These are phyloP conservation scores for Pachyseris speciosa DNA, from an alignment of 64 coral and sea anemone genomes.

Conservation along the genomic window DNA sequence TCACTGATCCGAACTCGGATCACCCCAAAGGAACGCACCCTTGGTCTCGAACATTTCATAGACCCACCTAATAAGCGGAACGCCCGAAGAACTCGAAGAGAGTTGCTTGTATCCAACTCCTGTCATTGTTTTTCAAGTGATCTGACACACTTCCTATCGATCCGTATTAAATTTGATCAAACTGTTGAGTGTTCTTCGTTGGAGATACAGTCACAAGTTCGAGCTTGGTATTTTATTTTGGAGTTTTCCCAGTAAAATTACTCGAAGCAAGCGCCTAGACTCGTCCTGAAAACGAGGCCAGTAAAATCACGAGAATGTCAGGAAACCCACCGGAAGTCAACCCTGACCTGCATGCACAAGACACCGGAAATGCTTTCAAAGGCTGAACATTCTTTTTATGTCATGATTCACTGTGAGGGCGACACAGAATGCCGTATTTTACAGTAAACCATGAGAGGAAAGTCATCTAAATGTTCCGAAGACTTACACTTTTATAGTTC, in stretches of 20 bases:
- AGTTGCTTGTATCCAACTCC: background rate
- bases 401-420: too few relatives aligned
- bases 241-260: slow-evolving; percentile 48
- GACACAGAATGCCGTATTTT: too few relatives aligned
- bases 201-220: background rate
- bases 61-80: slow-evolving; percentile 30
- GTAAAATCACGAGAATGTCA: background rate
- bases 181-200: background rate
- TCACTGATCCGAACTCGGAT: too few relatives aligned
- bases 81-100: background rate
- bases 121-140: slow-evolving; percentile 12
- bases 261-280: background rate
- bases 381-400: too few relatives aligned
- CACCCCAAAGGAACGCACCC: too few relatives aligned
- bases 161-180: background rate
- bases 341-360: background rate
- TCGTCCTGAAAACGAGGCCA: slow-evolving; percentile 29
- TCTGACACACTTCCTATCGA: background rate
- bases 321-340: background rate
- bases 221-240: background rate
- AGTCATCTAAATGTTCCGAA: too few relatives aligned
- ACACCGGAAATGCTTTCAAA: background rate
- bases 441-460: too few relatives aligned
- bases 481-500: too few relatives aligned
- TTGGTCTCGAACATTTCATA: too few relatives aligned